Base-by-base conservation (phyloP, 2,113 vertebrate genomes). In the Emydura subglobosa region DNA sequence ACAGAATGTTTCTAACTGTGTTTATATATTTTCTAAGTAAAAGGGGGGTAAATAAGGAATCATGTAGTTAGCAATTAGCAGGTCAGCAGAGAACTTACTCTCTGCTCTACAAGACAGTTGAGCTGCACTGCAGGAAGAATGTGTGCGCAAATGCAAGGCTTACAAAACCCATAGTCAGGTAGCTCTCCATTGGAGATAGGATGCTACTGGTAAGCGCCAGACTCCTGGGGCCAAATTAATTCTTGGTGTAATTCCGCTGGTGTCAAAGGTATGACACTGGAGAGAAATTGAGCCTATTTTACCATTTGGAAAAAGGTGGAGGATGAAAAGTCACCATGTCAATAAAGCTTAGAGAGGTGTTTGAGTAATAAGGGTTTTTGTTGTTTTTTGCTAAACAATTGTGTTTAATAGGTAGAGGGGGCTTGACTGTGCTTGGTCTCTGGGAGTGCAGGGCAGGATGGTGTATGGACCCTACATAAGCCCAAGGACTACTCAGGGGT, bases 11-110 rank as follows among this genome's bases (percentile, higher is more conserved):
- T 68, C 21, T 89, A 79, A 82, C 85, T 82, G 22, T 96, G 92
- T 93, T 95, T 94, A 96, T n/a, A 29, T 94, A 97, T 96, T 95
- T 96, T 88, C 78, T 94, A 83, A 93, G 94, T 90, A 97, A 97
- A 94, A 86, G 57, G 91, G 91, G 90, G 90, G 94, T 55, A 94
- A 96, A 96, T 97, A 96, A 95, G 79, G 82, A 96, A 91, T 89
- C 89, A 96, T 72, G 54, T 83, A 95, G 80, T 84, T 97, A 92
- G 89, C 84, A 91, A 95, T 96, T 93, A 97, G 21, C 91, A 86
- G 47, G 42, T 92, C 92, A 91, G 65, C 79, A 80, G 89, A 95
- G 42, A 94, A 84, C 44, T 47, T 91, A 94, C 83, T 57, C 25
- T 74, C 25, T 74, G 24, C 54, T 42, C 91, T 86, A 65, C 27